These are phyloP conservation scores for Dryocosmus kuriphilus DNA, from an alignment of 2,888 invertebrate species.

Conservation along the genomic window DNA sequence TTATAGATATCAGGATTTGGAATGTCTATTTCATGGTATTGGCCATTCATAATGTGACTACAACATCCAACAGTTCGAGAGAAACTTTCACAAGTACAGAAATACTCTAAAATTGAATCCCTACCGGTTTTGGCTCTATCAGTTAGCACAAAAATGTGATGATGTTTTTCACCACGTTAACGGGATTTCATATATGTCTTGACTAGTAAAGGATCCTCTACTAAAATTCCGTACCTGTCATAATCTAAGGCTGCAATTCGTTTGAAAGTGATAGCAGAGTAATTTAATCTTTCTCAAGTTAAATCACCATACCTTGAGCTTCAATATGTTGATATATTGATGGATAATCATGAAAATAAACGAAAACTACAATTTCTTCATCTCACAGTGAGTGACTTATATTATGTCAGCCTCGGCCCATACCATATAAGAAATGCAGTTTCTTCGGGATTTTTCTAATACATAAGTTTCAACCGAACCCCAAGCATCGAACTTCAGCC, in stretches of 20 bases:
- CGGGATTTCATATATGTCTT: conserved; percentile 45
- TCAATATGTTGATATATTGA: conserved; percentile 33
- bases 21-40: neutral
- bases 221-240: too few relatives aligned
- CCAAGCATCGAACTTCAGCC: conserved; percentile 33
- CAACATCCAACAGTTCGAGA: neutral
- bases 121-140: neutral
- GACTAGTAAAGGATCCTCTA: too few relatives aligned
- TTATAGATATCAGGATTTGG: conserved; percentile 12
- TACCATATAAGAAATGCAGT: too few relatives aligned
- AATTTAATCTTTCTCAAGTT: conserved; percentile 42
- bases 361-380: conserved; percentile 33
- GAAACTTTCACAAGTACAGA: too few relatives aligned
- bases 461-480: conserved; percentile 39
- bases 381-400: conserved; percentile 36
- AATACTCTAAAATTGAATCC: neutral
- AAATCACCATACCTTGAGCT: conserved; percentile 41
- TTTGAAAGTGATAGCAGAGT: conserved; percentile 31
- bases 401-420: conserved; percentile 40
- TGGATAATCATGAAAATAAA: conserved; percentile 49
- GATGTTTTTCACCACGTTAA: conserved; percentile 44
- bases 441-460: conserved; percentile 42
- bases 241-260: too few relatives aligned
- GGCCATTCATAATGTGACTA: conserved; percentile 8
- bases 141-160: conserved; percentile 44